phyloP scores from a whole-genome alignment of 2,113 vertebrate genomes.

The Python bivittatus region DNA sequence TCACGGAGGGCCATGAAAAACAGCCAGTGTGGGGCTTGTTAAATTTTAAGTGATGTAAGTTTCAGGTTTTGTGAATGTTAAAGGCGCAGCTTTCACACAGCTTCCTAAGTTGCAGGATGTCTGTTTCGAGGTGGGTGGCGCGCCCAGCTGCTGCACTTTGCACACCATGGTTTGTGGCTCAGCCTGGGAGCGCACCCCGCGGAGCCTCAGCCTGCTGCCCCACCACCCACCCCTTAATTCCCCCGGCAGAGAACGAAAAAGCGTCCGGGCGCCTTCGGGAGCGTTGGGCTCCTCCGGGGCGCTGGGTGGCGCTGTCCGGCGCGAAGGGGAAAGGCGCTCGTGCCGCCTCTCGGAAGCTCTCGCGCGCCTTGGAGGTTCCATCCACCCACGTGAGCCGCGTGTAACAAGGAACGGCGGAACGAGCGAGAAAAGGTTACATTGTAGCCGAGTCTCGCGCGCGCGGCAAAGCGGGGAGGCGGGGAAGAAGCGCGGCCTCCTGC shows the following conservation, averaged over 20 bases:
- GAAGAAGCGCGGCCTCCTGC: not conserved
- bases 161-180: no score
- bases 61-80: no score
- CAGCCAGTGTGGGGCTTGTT: no score
- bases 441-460: conserved; percentile 9
- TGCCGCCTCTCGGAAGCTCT: not conserved
- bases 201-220: not conserved
- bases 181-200: not conserved
- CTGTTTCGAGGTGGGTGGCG: no score
- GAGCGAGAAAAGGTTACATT: not conserved
- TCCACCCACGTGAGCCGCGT: conserved; percentile 10
- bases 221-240: not conserved
- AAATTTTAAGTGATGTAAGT: no score
- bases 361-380: conserved; percentile 10
- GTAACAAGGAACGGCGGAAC: not conserved
- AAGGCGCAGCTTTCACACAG: no score
- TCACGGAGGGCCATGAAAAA: no score
- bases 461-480: not conserved
- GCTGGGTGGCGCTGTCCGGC: not conserved
- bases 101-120: no score
- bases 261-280: not conserved
- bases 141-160: no score
- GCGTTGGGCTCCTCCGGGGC: fast-evolving
- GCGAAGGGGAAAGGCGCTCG: not conserved
- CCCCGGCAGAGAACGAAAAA: no score